Percentiles rank a stretch among this genome's conserved stretches.
These are phyloP conservation scores for Etheostoma nigrum DNA, from an alignment of 2,797 vertebrate species.

Conservation along the genomic window DNA sequence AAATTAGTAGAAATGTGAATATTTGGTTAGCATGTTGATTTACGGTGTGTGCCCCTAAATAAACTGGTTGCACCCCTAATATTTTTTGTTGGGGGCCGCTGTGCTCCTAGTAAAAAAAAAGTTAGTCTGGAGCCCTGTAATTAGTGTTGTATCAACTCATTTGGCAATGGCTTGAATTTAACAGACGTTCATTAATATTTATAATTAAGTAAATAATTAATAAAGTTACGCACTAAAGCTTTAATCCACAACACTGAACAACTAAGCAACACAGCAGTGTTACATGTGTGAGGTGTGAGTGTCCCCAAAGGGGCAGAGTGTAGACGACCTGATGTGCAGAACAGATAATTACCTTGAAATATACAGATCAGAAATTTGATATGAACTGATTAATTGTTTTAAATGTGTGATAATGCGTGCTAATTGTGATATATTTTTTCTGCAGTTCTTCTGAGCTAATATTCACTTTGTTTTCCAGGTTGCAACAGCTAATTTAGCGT, in stretches of 20 bases:
- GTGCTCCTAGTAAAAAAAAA: too few species aligned
- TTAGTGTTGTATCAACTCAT: too few species aligned
- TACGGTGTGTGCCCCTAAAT: too few species aligned
- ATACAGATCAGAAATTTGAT: constrained; percentile 14
- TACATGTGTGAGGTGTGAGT: not conserved
- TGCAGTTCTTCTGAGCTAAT: constrained; percentile 18
- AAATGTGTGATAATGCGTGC: not conserved
- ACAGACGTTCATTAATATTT: not conserved
- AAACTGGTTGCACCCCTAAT: too few species aligned
- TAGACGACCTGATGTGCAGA: constrained; percentile 7
- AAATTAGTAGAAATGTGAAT: too few species aligned
- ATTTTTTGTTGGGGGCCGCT: too few species aligned
- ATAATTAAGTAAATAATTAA: too few species aligned
- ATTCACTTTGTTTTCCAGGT: constrained; percentile 83
- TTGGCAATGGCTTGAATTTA: too few species aligned
- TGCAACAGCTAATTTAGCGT: constrained; percentile 97
- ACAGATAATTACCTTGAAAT: constrained; percentile 18
- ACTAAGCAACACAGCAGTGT: not conserved
- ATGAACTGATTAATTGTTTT: not conserved
- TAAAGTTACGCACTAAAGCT: not conserved
- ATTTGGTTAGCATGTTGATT: too few species aligned
- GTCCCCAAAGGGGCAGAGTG: not conserved
- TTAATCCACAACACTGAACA: not conserved
- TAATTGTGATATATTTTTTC: not conserved
- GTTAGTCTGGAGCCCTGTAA: too few species aligned